These are phyloP conservation scores for Channa argus DNA, from an alignment of 2,113 vertebrate species.

Conservation along the genomic window DNA sequence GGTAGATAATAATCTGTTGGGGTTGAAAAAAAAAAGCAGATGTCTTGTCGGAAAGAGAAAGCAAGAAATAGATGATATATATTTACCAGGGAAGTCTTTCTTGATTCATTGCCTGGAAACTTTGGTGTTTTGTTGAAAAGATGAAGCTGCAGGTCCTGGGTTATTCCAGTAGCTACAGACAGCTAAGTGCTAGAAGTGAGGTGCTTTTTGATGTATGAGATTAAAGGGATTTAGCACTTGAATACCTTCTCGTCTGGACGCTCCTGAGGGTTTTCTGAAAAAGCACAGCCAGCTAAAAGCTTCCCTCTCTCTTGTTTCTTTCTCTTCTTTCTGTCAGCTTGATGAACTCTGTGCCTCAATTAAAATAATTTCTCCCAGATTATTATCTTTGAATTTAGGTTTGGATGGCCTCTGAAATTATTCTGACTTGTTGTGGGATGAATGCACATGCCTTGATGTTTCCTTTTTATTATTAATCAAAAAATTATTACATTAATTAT, in stretches of 20 bases:
- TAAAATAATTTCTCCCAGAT: constrained; percentile 77
- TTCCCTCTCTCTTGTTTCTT: constrained; percentile 44
- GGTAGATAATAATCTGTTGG: constrained; percentile 14
- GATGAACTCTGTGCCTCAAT: constrained; percentile 85
- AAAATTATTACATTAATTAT: too few species aligned
- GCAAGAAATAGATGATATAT: constrained; percentile 21
- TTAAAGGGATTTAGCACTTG: constrained; percentile 79
- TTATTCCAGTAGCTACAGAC: constrained; percentile 57
- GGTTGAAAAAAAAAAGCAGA: neutral
- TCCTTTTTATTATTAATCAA: too few species aligned
- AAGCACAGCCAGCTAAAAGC: constrained; percentile 59
- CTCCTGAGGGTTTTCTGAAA: constrained; percentile 65
- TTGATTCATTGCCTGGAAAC: constrained; percentile 20
- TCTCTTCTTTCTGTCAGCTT: constrained; percentile 62
- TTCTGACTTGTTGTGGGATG: neutral
- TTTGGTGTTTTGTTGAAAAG: constrained; percentile 26
- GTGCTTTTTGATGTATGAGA: constrained; percentile 77
- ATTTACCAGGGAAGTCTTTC: constrained; percentile 2
- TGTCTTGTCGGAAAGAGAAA: constrained; percentile 15
- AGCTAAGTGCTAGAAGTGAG: constrained; percentile 67
- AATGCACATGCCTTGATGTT: neutral
- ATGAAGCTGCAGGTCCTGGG: constrained; percentile 35
- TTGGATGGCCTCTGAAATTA: neutral
- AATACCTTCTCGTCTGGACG: constrained; percentile 61
- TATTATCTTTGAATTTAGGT: constrained; percentile 72